Conservation (phyloP, 1,140 invertebrate species). For the Aporrectodea caliginosa region DNA sequence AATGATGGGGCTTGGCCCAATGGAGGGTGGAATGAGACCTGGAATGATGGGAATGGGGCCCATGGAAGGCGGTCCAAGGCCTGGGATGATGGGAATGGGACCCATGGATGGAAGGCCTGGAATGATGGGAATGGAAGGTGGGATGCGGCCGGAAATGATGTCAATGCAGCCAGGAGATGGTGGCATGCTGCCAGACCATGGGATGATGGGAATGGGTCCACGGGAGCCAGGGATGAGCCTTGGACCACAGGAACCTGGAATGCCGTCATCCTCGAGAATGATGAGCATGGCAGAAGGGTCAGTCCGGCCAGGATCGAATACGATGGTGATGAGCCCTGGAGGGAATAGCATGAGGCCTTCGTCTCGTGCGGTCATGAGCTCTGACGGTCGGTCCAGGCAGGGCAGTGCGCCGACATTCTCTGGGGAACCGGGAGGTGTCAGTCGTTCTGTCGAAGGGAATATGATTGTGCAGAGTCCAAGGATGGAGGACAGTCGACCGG, state of each 20-base stretch:
- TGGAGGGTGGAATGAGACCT: conserved; percentile 35
- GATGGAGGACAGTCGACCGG: conserved; percentile 5
- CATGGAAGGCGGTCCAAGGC: conserved; percentile 45
- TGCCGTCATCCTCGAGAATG: neutral
- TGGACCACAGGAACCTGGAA: neutral
- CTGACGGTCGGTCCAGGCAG: neutral
- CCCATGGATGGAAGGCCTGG: conserved; percentile 36
- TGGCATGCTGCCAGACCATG: neutral
- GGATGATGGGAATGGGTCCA: neutral
- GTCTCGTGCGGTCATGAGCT: neutral
- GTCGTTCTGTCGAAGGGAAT: neutral
- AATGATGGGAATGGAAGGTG: conserved; percentile 14
- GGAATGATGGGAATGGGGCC: conserved; percentile 43
- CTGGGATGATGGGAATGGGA: conserved; percentile 18
- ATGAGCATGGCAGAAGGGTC: neutral
- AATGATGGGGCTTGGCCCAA: conserved; percentile 18
- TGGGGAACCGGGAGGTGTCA: neutral
- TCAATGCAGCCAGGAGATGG: neutral
- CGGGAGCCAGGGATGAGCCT: neutral
- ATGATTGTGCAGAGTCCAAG: neutral
- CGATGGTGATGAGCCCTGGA: neutral
- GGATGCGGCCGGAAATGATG: neutral
- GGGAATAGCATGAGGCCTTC: neutral
- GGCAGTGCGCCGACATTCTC: neutral
- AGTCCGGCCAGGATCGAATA: neutral